A percentile compares a stretch with the other conserved stretches of the same genome.
phyloP scores from a whole-genome alignment of 2,113 vertebrate species.

The Pterocles orientalis region DNA sequence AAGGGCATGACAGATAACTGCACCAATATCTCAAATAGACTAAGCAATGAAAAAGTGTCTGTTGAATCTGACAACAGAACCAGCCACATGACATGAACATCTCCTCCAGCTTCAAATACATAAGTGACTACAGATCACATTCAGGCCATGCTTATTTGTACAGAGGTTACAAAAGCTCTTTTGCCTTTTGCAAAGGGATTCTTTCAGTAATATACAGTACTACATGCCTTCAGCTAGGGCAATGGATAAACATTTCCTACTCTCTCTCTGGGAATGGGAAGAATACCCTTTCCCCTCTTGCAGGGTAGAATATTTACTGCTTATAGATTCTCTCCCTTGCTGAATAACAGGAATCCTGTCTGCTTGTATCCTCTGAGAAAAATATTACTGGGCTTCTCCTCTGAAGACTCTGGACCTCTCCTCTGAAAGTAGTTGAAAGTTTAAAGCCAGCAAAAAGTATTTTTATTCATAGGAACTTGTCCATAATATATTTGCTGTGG shows the following conservation, averaged over 20 bases:
- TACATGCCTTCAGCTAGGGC: background rate
- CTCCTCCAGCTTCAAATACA: background rate
- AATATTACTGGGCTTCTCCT: background rate
- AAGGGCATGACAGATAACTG: background rate
- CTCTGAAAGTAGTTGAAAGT: background rate
- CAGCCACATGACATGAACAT: background rate
- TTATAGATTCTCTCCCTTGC: no score
- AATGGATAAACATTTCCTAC: background rate
- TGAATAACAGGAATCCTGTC: background rate
- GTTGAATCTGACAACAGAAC: background rate
- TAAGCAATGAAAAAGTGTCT: background rate
- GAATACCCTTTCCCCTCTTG: background rate
- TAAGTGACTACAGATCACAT: background rate
- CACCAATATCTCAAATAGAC: background rate
- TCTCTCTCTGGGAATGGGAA: background rate
- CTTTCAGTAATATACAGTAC: background rate
- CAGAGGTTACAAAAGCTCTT: background rate
- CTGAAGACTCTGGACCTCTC: background rate
- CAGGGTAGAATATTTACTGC: background rate
- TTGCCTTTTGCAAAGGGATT: background rate
- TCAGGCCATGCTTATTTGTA: background rate
- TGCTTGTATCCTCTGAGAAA: background rate
- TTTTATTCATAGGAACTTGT: background rate
- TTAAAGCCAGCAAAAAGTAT: background rate
- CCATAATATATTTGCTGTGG: background rate